Conservation (phyloP, 2,797 vertebrate genomes). For the Falco concolor region DNA sequence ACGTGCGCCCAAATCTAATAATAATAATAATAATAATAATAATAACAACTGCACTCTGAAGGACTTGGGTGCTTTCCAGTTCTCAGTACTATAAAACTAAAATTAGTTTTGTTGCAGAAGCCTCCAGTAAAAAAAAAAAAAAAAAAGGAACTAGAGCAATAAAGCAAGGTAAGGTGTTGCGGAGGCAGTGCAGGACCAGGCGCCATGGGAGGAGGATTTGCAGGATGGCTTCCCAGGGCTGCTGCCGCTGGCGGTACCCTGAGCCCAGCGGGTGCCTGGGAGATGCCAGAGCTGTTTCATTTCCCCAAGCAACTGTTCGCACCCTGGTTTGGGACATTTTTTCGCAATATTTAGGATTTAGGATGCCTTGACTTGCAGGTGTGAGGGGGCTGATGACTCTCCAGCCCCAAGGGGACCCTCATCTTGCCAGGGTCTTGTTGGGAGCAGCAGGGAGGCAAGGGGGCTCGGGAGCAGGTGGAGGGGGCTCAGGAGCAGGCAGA, state of each 20-base stretch:
- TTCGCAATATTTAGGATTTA: not conserved
- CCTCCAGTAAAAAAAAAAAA: not conserved
- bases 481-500: accelerated
- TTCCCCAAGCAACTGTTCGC: not conserved
- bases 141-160: not conserved
- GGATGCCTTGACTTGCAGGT: not conserved
- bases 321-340: not conserved
- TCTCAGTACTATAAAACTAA: not conserved
- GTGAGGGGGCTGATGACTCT: not conserved
- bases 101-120: conserved; percentile 26
- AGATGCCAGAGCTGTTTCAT: accelerated
- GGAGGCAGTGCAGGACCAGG: not conserved
- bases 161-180: not conserved
- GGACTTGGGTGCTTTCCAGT: conserved; percentile 40
- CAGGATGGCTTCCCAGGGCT: not conserved
- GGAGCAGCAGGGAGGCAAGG: not conserved
- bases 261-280: not conserved
- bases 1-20: not conserved
- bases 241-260: not conserved
- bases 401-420: not conserved
- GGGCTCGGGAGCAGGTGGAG: accelerated
- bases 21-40: not conserved
- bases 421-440: accelerated
- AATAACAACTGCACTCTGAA: not conserved
- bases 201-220: accelerated